Evolutionary conservation across 2,888 invertebrate species (phyloP).

Genomic region (Melieria omissa): DNA sequence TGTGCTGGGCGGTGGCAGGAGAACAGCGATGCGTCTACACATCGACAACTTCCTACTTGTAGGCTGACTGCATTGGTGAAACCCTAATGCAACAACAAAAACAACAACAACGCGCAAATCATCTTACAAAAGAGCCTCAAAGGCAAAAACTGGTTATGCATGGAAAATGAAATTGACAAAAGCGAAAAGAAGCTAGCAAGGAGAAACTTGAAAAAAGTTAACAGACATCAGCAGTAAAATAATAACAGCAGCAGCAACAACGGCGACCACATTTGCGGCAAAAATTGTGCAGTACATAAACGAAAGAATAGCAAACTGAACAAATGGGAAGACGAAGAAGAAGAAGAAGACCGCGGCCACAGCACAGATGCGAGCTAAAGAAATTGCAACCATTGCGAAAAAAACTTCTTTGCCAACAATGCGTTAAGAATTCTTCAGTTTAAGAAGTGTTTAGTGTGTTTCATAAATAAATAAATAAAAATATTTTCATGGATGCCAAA

Average conservation of each 20-base stretch:
- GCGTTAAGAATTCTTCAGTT: too few species aligned
- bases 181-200: conserved; percentile 6
- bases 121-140: conserved; percentile 23
- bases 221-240: not conserved
- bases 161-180: conserved; percentile 32
- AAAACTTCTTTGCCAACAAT: too few species aligned
- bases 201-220: conserved; percentile 20
- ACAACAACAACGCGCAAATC: conserved; percentile 12
- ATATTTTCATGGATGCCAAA: too few species aligned
- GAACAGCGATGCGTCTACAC: not conserved
- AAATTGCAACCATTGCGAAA: not conserved
- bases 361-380: not conserved
- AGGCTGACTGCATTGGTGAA: not conserved
- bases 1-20: too few species aligned
- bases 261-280: not conserved
- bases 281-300: not conserved
- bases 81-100: not conserved
- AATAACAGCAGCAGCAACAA: not conserved
- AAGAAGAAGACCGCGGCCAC: not conserved
- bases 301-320: not conserved
- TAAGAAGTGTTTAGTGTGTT: too few species aligned
- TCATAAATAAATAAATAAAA: too few species aligned
- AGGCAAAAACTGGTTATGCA: conserved; percentile 35
- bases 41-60: conserved; percentile 16
- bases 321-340: not conserved